Percentiles rank a stretch among this genome's conserved stretches.
Conservation (phyloP, 2,113 vertebrate species). For the Syrrhaptes paradoxus region DNA sequence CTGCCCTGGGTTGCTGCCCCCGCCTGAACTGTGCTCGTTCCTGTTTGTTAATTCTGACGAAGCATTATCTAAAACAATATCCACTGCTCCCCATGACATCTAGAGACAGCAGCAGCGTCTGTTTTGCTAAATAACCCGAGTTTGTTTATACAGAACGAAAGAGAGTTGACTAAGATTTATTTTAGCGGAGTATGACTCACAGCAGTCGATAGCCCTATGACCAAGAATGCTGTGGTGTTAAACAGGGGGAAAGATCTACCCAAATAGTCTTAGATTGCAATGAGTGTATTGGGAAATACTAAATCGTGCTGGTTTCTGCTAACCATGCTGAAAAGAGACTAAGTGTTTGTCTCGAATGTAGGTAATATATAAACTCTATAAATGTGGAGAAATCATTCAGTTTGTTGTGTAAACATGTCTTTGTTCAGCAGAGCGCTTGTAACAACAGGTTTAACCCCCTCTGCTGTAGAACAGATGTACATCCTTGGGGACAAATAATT, state of each 20-base stretch:
- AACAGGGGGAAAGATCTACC: background rate
- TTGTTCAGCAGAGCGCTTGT: background rate
- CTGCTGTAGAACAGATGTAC: background rate
- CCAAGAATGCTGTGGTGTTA: background rate
- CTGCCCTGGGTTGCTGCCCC: background rate
- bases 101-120: background rate
- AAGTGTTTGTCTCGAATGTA: background rate
- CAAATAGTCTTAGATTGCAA: background rate
- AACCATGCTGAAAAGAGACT: background rate
- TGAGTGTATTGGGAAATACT: background rate
- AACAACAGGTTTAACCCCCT: background rate
- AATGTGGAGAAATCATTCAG: background rate
- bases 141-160: slow-evolving; percentile 1
- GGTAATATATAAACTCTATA: background rate
- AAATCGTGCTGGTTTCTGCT: background rate
- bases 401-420: background rate
- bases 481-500: background rate
- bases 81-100: background rate
- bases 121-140: background rate
- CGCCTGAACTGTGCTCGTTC: background rate
- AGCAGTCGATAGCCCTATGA: background rate
- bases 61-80: background rate
- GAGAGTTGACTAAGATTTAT: background rate
- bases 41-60: background rate
- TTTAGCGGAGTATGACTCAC: slow-evolving; percentile 17